Percentiles rank a stretch among this genome's conserved stretches.
Conservation (phyloP, 1,140 invertebrate genomes). For the Drosophila pandora region DNA sequence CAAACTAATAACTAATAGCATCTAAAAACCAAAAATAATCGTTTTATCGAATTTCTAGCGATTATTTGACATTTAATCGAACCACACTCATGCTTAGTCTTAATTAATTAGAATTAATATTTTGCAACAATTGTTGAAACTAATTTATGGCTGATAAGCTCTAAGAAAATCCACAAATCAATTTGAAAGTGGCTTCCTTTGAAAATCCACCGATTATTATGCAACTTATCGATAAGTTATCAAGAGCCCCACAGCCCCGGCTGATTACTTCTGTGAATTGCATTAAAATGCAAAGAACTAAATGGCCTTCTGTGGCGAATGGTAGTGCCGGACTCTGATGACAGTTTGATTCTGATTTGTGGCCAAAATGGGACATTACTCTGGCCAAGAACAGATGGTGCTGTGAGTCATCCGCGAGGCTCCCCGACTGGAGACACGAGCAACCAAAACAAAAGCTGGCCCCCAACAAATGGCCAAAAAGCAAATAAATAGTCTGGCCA, state of each 20-base stretch:
- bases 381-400: not conserved
- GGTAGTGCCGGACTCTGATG: not conserved
- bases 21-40: too few species aligned
- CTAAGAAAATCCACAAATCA: too few species aligned
- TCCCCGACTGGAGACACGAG: conserved; percentile 1
- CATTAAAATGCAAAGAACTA: not conserved
- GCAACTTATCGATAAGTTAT: conserved; percentile 1
- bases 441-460: conserved; percentile 48
- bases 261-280: not conserved
- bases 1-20: too few species aligned
- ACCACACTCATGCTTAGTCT: too few species aligned
- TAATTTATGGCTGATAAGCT: too few species aligned
- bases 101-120: too few species aligned
- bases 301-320: not conserved
- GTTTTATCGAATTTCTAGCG: too few species aligned
- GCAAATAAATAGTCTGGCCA: conserved; percentile 20
- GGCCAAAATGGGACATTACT: conserved; percentile 6
- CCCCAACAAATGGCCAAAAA: conserved; percentile 49
- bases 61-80: too few species aligned
- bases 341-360: conserved; percentile 2
- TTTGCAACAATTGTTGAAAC: too few species aligned
- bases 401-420: conserved; percentile 15
- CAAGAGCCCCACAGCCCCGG: too few species aligned
- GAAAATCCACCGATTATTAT: not conserved
- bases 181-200: not conserved